phyloP scores from a whole-genome alignment of 2,888 invertebrate species.

The Pardosa pseudoannulata region DNA sequence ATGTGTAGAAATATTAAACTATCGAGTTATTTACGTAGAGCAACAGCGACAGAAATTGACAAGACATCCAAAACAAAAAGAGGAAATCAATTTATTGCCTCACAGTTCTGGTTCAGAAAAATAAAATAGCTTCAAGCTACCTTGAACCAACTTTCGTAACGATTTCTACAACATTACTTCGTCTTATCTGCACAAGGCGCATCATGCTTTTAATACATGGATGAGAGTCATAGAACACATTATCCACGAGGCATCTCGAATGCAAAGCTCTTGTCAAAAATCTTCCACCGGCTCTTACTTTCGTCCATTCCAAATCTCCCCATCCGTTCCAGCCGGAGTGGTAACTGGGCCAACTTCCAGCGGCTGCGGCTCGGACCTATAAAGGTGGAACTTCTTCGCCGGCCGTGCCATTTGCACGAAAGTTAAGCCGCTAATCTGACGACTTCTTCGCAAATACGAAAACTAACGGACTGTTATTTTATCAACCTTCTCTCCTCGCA shows the following conservation, averaged over 20 bases:
- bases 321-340: constrained; percentile 25
- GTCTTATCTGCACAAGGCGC: too few species aligned
- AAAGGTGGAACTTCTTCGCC: constrained; percentile 25
- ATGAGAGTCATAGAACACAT: too few species aligned
- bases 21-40: too few species aligned
- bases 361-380: constrained; percentile 29
- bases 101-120: too few species aligned
- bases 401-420: not conserved
- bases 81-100: too few species aligned
- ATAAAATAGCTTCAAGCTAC: too few species aligned
- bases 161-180: too few species aligned
- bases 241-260: not conserved
- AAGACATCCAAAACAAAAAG: too few species aligned
- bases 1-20: too few species aligned
- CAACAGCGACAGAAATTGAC: too few species aligned
- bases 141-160: too few species aligned
- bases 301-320: constrained; percentile 7
- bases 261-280: not conserved
- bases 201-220: too few species aligned
- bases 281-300: constrained; percentile 23
- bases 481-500: not conserved
- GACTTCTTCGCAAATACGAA: not conserved
- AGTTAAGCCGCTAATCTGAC: not conserved
- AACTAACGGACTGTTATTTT: not conserved
- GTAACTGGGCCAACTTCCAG: constrained; percentile 26